Conservation (phyloP, 1,140 invertebrate genomes). For the Drosophila biarmipes region DNA sequence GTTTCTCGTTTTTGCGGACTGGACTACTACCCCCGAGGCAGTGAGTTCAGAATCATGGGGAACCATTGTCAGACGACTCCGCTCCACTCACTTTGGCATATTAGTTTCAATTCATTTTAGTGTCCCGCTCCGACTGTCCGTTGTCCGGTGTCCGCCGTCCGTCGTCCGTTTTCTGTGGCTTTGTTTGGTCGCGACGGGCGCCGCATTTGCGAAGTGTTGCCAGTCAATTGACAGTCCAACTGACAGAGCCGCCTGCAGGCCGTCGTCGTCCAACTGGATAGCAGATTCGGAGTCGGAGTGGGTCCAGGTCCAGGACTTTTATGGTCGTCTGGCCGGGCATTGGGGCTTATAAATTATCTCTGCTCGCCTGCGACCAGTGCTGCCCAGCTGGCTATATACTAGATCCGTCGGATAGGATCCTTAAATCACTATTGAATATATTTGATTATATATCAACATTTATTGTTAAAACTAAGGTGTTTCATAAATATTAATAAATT, state of each 20-base stretch:
- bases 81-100: constrained; percentile 80
- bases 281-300: constrained; percentile 1
- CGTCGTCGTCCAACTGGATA: constrained; percentile 38
- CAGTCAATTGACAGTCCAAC: constrained; percentile 78
- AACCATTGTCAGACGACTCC: constrained; percentile 65
- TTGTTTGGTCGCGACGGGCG: constrained; percentile 68
- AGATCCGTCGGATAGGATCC: constrained; percentile 3
- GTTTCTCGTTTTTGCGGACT: constrained; percentile 17
- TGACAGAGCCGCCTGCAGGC: constrained; percentile 77
- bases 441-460: too few species aligned
- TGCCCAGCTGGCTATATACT: constrained; percentile 10
- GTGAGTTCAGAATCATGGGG: constrained; percentile 67
- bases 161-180: constrained; percentile 70
- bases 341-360: constrained; percentile 76
- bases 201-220: constrained; percentile 72
- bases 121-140: constrained; percentile 53
- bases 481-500: not conserved
- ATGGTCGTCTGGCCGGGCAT: constrained; percentile 61
- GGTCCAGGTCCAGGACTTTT: constrained; percentile 67
- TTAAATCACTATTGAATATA: not conserved
- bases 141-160: constrained; percentile 43
- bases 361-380: constrained; percentile 29
- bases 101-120: constrained; percentile 83
- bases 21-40: constrained; percentile 45
- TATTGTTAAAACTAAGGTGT: too few species aligned